Base-by-base conservation (phyloP, 64 coral and sea anemone genomes). In the Orbicella faveolata region DNA sequence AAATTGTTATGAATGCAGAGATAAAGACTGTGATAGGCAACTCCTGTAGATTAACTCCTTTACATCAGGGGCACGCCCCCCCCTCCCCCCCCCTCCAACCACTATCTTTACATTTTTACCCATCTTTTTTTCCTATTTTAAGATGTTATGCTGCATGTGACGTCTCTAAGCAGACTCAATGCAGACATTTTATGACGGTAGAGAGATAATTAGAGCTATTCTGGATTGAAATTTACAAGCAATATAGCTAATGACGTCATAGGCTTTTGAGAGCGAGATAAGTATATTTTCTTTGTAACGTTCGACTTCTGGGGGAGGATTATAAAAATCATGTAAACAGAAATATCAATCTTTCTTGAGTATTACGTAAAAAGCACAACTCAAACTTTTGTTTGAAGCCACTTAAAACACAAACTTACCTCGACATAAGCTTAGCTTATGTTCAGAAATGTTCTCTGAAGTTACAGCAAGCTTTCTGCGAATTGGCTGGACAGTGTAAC, bases 241-340 rank as follows among this genome's bases (percentile, higher is more conserved):
- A 68, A 84, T 84, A 84, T 23, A 21, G 30, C 19, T 84, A 57
- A 66, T 63, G 36, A 37, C 80, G 63, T 83, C 80, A 44, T 67
- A 19, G 9, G 16, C 7, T 23, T 17, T 19, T 21, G 19, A 19
- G 14, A 9, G 17, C 12, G 14, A 83, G 0, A 83, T 63, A 68
- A n/a, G 13, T 16, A 6, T 6, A 34, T 14, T 17, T 33, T 15
- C 14, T 6, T 17, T 5, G 18, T 30, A 74, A 81, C 13, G n/a
- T 81, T 62, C 77, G 20, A 11, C 21, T 74, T 35, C 7, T 44
- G 39, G 2, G 35, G 2, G 35, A 4, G 37, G 36, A 18, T 39
- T 76, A 16, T 35, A 41, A 44, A 41, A 44, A 76, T 41, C 3
- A 39, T 39, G 10, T 41, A 76, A 30, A 36, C 7, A 48, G 20